Evolutionary conservation across 2,113 vertebrate species (phyloP).

Genomic region (Isurus oxyrinchus): DNA sequence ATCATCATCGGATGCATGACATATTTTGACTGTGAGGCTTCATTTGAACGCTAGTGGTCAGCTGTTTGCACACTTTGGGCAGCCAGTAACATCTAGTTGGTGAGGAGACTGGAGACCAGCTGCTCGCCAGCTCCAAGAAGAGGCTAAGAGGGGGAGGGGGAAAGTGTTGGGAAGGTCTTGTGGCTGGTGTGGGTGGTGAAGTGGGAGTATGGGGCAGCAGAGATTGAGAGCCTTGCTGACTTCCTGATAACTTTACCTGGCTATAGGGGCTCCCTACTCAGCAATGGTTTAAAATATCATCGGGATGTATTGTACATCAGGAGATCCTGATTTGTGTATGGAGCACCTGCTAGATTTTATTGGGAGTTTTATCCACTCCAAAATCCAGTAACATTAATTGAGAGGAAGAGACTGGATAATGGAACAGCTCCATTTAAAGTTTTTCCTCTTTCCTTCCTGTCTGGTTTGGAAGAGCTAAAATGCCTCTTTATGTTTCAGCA

Average conservation of each 20-base stretch:
- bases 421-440: neutral
- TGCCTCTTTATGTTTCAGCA: neutral
- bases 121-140: neutral
- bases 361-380: neutral
- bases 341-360: neutral
- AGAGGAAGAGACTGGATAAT: neutral
- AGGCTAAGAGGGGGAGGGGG: neutral
- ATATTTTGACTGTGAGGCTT: neutral
- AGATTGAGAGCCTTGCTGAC: neutral
- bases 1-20: neutral
- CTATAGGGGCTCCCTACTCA: neutral
- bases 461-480: neutral
- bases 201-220: neutral
- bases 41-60: neutral
- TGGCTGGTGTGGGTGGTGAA: neutral
- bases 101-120: neutral
- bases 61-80: neutral
- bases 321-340: neutral
- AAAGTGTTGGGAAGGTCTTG: neutral
- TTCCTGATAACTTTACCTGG: neutral
- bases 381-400: neutral
- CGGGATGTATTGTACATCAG: neutral
- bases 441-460: neutral
- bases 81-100: neutral
- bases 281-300: neutral